Base-by-base conservation (phyloP, 2,888 invertebrate genomes). In the Lissocephala sabroskyi region DNA sequence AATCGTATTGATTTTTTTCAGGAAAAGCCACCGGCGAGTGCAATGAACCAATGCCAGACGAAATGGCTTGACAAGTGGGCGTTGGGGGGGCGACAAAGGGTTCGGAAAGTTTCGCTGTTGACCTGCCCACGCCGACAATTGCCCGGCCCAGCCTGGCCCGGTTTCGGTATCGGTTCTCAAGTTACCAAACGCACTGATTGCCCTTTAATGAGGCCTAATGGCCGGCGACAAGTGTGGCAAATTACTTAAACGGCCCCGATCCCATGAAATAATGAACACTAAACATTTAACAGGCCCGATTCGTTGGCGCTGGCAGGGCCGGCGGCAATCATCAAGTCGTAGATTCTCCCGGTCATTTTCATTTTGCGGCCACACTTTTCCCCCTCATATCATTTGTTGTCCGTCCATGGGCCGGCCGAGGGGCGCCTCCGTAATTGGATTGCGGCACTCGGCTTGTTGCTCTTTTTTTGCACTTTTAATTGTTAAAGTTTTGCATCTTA, bases 201-300 rank as follows among this genome's bases (percentile, higher is more conserved):
- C 67, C 51, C 67, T 71, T 75, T 71, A 75, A 73, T 71, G 65
- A 71, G 59, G 49, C 63, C 63, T 71, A 73, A 73, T 71, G 65
- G 65, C 56, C 63, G 64, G 61, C 74, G 65, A 75, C 75, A 67
- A 73, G 71, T 71, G 71, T 65, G 73, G 67, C 71, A 75, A 74
- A 75, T 75, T 71, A 71, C 65, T 67, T 67, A 61, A 73, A 73
- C 65, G 56, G 71, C n/a, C n/a, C n/a, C n/a, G n/a, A 39, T 55
- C 56, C 71, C 64, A 42, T 59, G 56, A 71, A 70, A 71, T 71
- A 70, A 71, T 71, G 70, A 70, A 68, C 68, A 63, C 52, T 63
- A 28, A 43, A 35, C 29, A 29, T 37, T 39, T 49, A 42, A 45
- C 44, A 39, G 14, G n/a, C 42, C 18, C 39, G 7, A 3, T 9